These are phyloP conservation scores for Ammodytes dubius DNA, from an alignment of 2,113 vertebrate species.

Conservation along the genomic window DNA sequence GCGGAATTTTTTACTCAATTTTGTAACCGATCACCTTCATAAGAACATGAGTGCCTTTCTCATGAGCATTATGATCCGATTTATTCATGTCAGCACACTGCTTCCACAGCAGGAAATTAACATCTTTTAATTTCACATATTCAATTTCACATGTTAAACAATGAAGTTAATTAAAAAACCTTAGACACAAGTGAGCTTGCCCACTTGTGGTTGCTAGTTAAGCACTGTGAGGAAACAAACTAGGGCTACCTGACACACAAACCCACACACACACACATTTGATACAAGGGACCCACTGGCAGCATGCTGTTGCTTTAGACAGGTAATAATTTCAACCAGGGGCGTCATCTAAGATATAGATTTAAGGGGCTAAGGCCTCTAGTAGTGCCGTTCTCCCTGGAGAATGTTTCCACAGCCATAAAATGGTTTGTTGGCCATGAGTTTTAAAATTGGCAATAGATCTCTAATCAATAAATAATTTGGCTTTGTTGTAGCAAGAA, in stretches of 20 bases:
- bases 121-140: conserved; percentile 86
- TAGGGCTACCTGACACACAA: conserved; percentile 33
- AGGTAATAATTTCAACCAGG: conserved; percentile 64
- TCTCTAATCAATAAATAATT: conserved; percentile 73
- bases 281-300: conserved; percentile 28
- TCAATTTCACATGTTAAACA: conserved; percentile 86
- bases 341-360: conserved; percentile 49
- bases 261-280: conserved; percentile 37
- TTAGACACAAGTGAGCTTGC: conserved; percentile 66
- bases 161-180: conserved; percentile 87
- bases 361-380: conserved; percentile 53
- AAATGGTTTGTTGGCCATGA: conserved; percentile 53
- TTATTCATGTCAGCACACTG: conserved; percentile 78
- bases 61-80: conserved; percentile 63
- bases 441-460: conserved; percentile 55
- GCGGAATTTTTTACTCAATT: conserved; percentile 22
- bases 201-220: conserved; percentile 34
- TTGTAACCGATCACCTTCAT: conserved; percentile 40
- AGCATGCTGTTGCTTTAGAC: conserved; percentile 44
- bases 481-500: conserved; percentile 46
- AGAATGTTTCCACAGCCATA: conserved; percentile 63
- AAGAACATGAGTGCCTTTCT: conserved; percentile 43
- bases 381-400: conserved; percentile 41
- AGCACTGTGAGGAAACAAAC: conserved; percentile 8
- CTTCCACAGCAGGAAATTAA: conserved; percentile 82